These are phyloP conservation scores for Drosophila mimica DNA, from an alignment of 2,888 invertebrate genomes.

Conservation along the genomic window DNA sequence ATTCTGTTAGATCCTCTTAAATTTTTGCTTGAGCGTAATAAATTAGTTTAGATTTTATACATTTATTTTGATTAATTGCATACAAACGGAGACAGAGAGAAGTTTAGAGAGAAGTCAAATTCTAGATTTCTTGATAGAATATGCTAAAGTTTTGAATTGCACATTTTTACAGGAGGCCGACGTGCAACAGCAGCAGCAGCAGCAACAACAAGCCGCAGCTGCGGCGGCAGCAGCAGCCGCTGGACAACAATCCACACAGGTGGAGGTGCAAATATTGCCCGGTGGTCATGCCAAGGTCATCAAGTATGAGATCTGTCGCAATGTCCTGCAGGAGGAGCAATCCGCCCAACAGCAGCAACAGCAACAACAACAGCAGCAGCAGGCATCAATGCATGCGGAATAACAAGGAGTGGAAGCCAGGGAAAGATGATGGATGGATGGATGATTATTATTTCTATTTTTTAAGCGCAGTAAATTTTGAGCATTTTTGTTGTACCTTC, in stretches of 20 bases:
- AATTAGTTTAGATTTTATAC: constrained; percentile 58
- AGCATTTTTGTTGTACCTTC: constrained; percentile 50
- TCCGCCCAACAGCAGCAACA: constrained; percentile 74
- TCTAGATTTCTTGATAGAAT: constrained; percentile 4
- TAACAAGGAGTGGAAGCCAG: constrained; percentile 29
- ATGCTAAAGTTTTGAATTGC: constrained; percentile 46
- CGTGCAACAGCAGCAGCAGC: constrained; percentile 79
- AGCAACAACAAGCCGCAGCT: constrained; percentile 80
- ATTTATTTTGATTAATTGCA: constrained; percentile 29
- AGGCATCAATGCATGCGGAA: constrained; percentile 60
- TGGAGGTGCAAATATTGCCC: constrained; percentile 80
- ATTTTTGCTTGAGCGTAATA: constrained; percentile 53
- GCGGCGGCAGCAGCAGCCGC: constrained; percentile 78
- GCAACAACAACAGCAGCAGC: constrained; percentile 70
- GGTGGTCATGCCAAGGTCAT: constrained; percentile 80
- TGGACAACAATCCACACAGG: constrained; percentile 72
- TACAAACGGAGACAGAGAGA: constrained; percentile 17
- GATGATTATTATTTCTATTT: constrained; percentile 14
- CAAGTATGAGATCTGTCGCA: constrained; percentile 74
- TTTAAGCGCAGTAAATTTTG: constrained; percentile 14
- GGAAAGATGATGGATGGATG: not conserved
- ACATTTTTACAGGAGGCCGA: constrained; percentile 66
- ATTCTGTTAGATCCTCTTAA: constrained; percentile 7
- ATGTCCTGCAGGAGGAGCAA: constrained; percentile 77
- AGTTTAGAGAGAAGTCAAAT: not conserved